phyloP scores from a whole-genome alignment of 2,797 vertebrate genomes.

The Microcaecilia unicolor region DNA sequence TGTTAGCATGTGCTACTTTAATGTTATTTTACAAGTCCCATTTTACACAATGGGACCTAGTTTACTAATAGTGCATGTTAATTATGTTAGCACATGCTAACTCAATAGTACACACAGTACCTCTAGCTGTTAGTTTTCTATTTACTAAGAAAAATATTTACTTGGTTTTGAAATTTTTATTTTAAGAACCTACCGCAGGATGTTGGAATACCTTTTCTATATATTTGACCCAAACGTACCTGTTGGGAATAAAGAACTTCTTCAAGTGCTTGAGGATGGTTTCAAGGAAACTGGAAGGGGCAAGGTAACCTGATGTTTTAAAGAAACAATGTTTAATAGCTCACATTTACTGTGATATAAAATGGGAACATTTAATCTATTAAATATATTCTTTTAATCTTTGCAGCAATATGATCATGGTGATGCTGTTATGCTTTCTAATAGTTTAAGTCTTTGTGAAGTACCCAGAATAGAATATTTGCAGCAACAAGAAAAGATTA shows the following conservation, averaged over 20 bases:
- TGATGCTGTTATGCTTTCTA: slow-evolving; percentile 54
- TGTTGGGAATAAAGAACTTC: slow-evolving; percentile 53
- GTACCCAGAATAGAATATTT: slow-evolving; percentile 51
- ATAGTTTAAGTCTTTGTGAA: slow-evolving; percentile 62
- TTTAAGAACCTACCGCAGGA: slow-evolving; percentile 57
- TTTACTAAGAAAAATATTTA: background rate
- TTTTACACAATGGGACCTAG: no score
- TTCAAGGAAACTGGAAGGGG: slow-evolving; percentile 53
- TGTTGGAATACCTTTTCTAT: slow-evolving; percentile 72
- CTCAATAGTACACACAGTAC: no score
- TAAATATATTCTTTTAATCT: slow-evolving; percentile 9
- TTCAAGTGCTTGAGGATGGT: slow-evolving; percentile 62
- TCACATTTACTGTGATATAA: no score
- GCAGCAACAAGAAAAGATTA: slow-evolving; percentile 20
- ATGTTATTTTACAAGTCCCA: no score
- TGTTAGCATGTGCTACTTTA: no score
- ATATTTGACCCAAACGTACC: slow-evolving; percentile 48
- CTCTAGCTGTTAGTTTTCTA: no score
- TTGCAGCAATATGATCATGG: slow-evolving; percentile 44
- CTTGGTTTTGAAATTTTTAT: slow-evolving; percentile 4
- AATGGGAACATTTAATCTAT: background rate
- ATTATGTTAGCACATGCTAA: no score
- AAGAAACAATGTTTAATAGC: no score
- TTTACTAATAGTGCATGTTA: no score
- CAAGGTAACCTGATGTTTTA: no score